Evolutionary conservation across 1,140 invertebrate genomes (phyloP).

Genomic region (Amphibalanus amphitrite): DNA sequence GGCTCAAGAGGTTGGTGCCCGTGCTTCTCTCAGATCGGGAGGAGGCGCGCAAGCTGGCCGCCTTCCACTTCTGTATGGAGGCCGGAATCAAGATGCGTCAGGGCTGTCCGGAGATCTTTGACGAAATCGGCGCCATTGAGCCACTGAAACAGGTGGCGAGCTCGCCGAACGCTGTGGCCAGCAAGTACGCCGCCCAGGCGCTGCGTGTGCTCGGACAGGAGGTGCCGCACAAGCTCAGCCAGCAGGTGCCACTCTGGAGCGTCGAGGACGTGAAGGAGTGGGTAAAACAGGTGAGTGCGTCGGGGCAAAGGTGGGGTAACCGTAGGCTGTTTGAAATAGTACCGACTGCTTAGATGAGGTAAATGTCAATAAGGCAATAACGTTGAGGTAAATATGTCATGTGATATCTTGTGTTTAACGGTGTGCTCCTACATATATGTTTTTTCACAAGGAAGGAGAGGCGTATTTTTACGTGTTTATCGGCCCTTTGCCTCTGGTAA

Average conservation of each 20-base stretch:
- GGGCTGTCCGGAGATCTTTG: slow-evolving; percentile 42
- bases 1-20: slow-evolving; percentile 81
- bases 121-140: slow-evolving; percentile 86
- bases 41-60: slow-evolving; percentile 88
- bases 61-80: slow-evolving; percentile 99
- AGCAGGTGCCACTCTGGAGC: slow-evolving; percentile 95
- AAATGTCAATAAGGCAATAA: too few relatives aligned
- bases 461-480: too few relatives aligned
- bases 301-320: too few relatives aligned
- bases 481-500: too few relatives aligned
- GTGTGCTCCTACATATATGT: too few relatives aligned
- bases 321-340: too few relatives aligned
- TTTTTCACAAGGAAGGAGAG: too few relatives aligned
- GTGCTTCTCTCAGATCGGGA: slow-evolving; percentile 86
- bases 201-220: slow-evolving; percentile 87
- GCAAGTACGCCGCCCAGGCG: slow-evolving; percentile 92
- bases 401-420: too few relatives aligned
- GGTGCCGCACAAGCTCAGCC: slow-evolving; percentile 90
- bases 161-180: slow-evolving; percentile 92
- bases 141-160: slow-evolving; percentile 90
- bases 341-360: too few relatives aligned
- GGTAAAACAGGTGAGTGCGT: slow-evolving; percentile 64
- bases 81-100: slow-evolving; percentile 94
- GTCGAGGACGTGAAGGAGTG: slow-evolving; percentile 91
- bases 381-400: too few relatives aligned